Evolutionary conservation across 2,113 vertebrate genomes (phyloP).

Genomic region (Antechinus stuartii): DNA sequence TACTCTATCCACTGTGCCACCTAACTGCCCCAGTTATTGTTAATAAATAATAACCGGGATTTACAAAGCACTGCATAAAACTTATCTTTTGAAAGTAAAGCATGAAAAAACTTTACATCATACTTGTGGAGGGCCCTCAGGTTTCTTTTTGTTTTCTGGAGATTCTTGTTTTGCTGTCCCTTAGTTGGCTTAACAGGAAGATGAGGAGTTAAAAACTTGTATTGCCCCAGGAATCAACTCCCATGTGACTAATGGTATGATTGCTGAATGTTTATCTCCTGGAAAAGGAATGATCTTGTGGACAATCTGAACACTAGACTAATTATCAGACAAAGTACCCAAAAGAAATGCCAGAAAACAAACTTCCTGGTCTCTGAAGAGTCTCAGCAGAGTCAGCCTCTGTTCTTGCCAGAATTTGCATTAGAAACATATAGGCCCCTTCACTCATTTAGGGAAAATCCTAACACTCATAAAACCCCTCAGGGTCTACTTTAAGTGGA

Average conservation of each 20-base stretch:
- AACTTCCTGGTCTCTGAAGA: neutral
- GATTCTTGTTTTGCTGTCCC: neutral
- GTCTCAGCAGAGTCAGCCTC: neutral
- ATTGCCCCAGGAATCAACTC: neutral
- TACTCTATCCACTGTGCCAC: neutral
- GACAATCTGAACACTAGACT: constrained; percentile 20
- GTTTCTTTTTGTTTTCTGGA: neutral
- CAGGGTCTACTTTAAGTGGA: neutral
- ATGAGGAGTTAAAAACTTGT: neutral
- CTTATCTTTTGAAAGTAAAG: neutral
- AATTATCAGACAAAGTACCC: neutral
- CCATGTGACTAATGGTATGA: neutral
- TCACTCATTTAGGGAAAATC: constrained; percentile 2
- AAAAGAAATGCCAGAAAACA: neutral
- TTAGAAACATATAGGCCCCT: neutral
- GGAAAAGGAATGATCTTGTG: neutral
- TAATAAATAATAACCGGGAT: neutral
- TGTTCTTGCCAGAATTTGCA: neutral
- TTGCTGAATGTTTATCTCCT: neutral
- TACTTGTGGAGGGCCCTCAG: neutral
- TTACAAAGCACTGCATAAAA: neutral
- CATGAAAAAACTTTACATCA: neutral
- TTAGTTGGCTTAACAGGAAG: neutral
- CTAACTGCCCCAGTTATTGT: neutral
- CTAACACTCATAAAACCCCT: neutral